These are phyloP conservation scores for Sylvia atricapilla DNA, from an alignment of 2,113 vertebrate species.

Conservation along the genomic window DNA sequence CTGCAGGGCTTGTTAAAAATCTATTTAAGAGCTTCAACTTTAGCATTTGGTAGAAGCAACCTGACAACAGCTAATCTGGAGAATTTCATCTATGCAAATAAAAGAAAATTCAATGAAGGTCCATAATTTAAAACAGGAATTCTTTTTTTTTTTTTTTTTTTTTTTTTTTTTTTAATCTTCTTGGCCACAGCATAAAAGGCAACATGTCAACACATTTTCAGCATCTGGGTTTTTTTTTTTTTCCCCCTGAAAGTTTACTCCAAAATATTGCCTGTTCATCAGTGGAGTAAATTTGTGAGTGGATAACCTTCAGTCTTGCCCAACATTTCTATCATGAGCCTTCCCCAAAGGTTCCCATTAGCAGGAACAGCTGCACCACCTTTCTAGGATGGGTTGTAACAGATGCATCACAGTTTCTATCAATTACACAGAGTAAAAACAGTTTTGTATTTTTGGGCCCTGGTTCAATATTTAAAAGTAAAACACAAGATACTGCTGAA, in stretches of 20 bases:
- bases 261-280: background rate
- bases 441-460: background rate
- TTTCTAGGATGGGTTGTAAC: background rate
- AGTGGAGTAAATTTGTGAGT: background rate
- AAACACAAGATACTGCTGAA: background rate
- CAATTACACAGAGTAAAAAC: background rate
- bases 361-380: background rate
- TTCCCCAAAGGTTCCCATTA: background rate
- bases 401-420: background rate
- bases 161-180: background rate
- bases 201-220: background rate
- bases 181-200: background rate
- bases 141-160: too few species aligned
- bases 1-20: constrained; percentile 2
- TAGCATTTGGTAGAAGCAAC: background rate
- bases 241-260: background rate
- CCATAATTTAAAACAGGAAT: background rate
- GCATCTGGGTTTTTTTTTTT: background rate
- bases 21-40: background rate
- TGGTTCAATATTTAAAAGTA: background rate
- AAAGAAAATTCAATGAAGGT: background rate
- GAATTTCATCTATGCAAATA: background rate
- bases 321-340: background rate
- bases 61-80: background rate
- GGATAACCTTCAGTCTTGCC: background rate